Conservation (phyloP, 2,888 invertebrate species). For the Danaus chrysippus region DNA sequence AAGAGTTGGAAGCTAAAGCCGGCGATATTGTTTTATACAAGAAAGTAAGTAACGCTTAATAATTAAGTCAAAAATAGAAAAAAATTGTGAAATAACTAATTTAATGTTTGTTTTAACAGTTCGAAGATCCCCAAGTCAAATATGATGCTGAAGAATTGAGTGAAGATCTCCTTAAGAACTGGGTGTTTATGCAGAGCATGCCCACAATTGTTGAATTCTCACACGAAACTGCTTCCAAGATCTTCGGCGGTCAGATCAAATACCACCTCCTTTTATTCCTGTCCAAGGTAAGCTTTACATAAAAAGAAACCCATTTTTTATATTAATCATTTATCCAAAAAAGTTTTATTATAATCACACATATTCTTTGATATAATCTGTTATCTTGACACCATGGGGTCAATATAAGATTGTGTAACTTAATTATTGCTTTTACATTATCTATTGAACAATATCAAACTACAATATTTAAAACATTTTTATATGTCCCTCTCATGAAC, state of each 20-base stretch:
- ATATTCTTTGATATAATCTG: too few relatives aligned
- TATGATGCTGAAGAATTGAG: constrained; percentile 83
- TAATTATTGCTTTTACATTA: too few relatives aligned
- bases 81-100: constrained; percentile 1
- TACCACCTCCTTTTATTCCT: constrained; percentile 97
- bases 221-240: constrained; percentile 97
- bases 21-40: constrained; percentile 94
- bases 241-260: constrained; percentile 99
- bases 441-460: too few relatives aligned
- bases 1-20: constrained; percentile 88
- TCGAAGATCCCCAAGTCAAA: constrained; percentile 89
- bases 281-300: constrained; percentile 81
- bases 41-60: constrained; percentile 80
- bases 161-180: constrained; percentile 86
- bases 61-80: not conserved
- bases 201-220: constrained; percentile 97
- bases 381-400: too few relatives aligned
- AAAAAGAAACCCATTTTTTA: not conserved
- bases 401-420: too few relatives aligned
- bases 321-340: not conserved
- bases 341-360: not conserved
- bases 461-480: too few relatives aligned
- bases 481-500: too few relatives aligned
- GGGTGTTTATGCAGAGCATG: constrained; percentile 90
- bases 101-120: constrained; percentile 70